Evolutionary conservation across 2,888 invertebrate genomes (phyloP).

Genomic region (Emmelina monodactyla): DNA sequence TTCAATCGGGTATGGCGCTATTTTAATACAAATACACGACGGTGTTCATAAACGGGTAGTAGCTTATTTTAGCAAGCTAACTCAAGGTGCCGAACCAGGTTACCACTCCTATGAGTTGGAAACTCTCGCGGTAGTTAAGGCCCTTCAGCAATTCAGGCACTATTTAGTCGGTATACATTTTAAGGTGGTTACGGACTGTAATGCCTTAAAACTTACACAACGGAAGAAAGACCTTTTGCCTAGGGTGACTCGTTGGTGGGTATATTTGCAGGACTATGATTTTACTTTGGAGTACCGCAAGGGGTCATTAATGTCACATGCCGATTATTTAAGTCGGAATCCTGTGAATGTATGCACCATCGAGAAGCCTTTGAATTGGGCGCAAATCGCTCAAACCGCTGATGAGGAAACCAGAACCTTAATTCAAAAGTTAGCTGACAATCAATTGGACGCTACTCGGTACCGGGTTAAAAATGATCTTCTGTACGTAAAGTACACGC

Average conservation of each 20-base stretch:
- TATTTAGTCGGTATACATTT: slow-evolving; percentile 2
- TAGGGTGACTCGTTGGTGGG: slow-evolving; percentile 3
- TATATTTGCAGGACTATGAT: background rate
- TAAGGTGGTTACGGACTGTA: slow-evolving; percentile 3
- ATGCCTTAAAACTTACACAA: background rate
- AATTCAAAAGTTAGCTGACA: background rate
- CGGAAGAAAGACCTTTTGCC: slow-evolving; percentile 3
- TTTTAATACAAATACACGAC: too few species aligned
- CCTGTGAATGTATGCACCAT: background rate
- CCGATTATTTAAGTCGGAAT: background rate
- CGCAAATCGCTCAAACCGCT: background rate
- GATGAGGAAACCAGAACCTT: background rate
- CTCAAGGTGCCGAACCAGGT: too few species aligned
- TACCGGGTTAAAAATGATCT: slow-evolving; percentile 6
- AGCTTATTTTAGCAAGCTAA: too few species aligned
- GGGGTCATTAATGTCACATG: background rate
- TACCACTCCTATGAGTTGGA: too few species aligned
- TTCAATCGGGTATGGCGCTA: too few species aligned
- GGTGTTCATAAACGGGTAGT: too few species aligned
- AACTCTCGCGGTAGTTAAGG: too few species aligned
- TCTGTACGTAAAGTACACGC: slow-evolving; percentile 4
- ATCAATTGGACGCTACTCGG: slow-evolving; percentile 5
- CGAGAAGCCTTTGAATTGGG: background rate
- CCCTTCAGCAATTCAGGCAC: too few species aligned
- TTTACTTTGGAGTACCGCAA: background rate